Percentiles rank a stretch among this genome's conserved stretches.
Conservation (phyloP, 2,888 invertebrate genomes). For the Hoplodrina ambigua region DNA sequence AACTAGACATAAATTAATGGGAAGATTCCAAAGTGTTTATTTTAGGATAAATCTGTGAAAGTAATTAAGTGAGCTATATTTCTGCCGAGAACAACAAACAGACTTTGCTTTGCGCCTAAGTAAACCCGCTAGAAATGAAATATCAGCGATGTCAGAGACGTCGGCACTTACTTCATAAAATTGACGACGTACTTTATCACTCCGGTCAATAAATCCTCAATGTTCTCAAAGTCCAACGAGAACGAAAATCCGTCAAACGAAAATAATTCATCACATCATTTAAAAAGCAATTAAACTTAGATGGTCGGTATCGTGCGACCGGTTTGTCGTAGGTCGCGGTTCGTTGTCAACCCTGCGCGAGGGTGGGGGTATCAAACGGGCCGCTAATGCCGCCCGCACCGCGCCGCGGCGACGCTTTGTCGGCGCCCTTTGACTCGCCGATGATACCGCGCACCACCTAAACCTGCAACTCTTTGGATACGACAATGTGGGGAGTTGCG, state of each 20-base stretch:
- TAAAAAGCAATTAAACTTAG: conserved; percentile 74
- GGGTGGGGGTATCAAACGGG: conserved; percentile 85
- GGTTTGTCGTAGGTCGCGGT: conserved; percentile 75
- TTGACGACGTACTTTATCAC: conserved; percentile 18
- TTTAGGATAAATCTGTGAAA: neutral
- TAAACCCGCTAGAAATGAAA: neutral
- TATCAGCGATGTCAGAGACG: conserved; percentile 3
- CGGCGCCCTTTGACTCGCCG: conserved; percentile 88
- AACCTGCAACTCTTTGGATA: conserved; percentile 70
- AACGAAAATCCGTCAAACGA: conserved; percentile 45
- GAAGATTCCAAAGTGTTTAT: neutral
- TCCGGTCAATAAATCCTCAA: conserved; percentile 28
- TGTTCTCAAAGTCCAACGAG: conserved; percentile 33
- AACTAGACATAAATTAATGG: neutral
- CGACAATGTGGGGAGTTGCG: conserved; percentile 62
- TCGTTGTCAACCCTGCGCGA: conserved; percentile 79
- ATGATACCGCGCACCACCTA: conserved; percentile 80
- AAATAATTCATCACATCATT: conserved; percentile 60
- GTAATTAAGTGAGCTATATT: neutral
- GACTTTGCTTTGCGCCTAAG: neutral
- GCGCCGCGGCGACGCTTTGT: conserved; percentile 86
- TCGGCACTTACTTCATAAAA: neutral
- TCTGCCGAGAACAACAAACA: neutral
- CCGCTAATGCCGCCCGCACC: conserved; percentile 89
- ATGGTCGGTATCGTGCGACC: conserved; percentile 63